Base-by-base conservation (phyloP, 2,888 invertebrate species). In the Heliconius ismenius region DNA sequence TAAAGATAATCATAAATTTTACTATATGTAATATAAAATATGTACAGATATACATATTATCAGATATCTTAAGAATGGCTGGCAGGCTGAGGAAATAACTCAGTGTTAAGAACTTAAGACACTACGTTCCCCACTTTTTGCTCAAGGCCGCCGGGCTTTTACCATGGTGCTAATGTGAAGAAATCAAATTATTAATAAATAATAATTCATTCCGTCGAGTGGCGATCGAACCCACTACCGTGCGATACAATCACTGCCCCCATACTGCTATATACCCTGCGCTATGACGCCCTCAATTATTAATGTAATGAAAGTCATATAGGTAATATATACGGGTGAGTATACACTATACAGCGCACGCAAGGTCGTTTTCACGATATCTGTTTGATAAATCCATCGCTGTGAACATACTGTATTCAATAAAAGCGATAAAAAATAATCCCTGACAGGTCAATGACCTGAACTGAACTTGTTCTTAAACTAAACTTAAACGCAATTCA, bases 401-500 rank as follows among this genome's bases (percentile, higher is more conserved):
- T 24, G 11, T 67, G 32, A 63, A 69, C 63, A 72, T 39, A 32
- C 10, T 69, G 63, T 72, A n/a, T 58, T 26, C 24, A 76, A 76
- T 76, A 76, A 58, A 62, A 75, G 28, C 73, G 60, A 73, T 64
- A 77, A 69, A 54, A n/a, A 39, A 64, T 32, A 62, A 10, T 58
- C 76, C 68, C 73, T 54, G 39, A 43, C 60, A 28, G 77, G 77
- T 75, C 77, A 77, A 36, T 62, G 75, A 72, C 58, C 74, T 70
- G 68, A 72, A 68, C 63, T 73, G 74, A 72, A 68, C 72, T 77
- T 24, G 32, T 32, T 18, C 75, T 75, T 24, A 72, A 68, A 63
- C 63, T 73, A 72, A 72, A 68, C 72, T 77, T 24, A 62, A 68
- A 68, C 36, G 60, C 64, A 65, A 72, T 62, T 49, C 36, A 54